phyloP scores from a whole-genome alignment of 2,888 invertebrate species.

The Polydrusus cervinus region DNA sequence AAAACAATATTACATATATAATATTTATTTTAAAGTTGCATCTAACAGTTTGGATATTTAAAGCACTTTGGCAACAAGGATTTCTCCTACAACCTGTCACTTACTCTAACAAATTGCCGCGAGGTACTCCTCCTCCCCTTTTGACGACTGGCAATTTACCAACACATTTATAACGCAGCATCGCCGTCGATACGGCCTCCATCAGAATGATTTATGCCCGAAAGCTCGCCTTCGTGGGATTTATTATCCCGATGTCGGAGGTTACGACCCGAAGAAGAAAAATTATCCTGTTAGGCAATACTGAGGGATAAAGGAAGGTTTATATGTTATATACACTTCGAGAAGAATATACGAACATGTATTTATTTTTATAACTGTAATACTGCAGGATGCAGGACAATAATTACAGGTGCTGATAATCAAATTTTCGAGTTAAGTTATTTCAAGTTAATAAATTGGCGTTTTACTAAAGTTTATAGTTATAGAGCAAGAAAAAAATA shows the following conservation, averaged over 20 bases:
- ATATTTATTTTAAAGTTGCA: too few relatives aligned
- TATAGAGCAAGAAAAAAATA: too few relatives aligned
- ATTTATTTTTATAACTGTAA: constrained; percentile 7
- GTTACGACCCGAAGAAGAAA: constrained; percentile 53
- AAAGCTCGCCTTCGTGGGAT: constrained; percentile 51
- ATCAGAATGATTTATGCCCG: constrained; percentile 50
- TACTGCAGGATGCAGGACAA: too few relatives aligned
- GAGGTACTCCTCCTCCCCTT: constrained; percentile 45
- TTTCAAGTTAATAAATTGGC: too few relatives aligned
- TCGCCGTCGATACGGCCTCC: constrained; percentile 51
- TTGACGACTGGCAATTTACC: constrained; percentile 54
- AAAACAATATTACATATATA: too few relatives aligned
- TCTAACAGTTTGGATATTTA: too few relatives aligned
- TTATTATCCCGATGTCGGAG: constrained; percentile 53
- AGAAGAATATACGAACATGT: constrained; percentile 14
- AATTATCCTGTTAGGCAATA: constrained; percentile 50
- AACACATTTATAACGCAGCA: constrained; percentile 51
- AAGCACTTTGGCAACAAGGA: neutral
- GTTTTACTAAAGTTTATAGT: too few relatives aligned
- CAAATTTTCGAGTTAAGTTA: too few relatives aligned
- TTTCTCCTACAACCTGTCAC: constrained; percentile 31
- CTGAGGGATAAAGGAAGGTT: constrained; percentile 47
- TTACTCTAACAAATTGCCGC: constrained; percentile 47
- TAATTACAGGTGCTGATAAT: too few relatives aligned
- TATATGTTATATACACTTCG: constrained; percentile 39